Evolutionary conservation across 2,888 invertebrate species (phyloP), one percentile per base, ranked within the genome.

Genomic region (Prenolepis imparis): DNA sequence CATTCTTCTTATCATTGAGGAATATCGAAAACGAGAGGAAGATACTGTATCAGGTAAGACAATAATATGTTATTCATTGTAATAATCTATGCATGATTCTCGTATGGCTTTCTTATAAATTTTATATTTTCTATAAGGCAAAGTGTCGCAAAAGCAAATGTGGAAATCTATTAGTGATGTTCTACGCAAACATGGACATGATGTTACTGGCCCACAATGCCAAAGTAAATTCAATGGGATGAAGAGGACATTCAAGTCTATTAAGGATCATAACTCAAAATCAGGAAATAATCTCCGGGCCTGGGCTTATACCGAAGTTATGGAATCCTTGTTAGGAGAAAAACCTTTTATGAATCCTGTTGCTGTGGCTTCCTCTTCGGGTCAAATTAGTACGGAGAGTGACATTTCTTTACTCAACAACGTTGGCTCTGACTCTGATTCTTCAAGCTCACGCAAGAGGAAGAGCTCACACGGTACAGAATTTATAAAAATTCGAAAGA

Each of bases 241-340:
- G 68, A 84, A 84, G 55, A 84, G 55, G n/a, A 84, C 84, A 12
- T 84, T 61, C 15, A 74, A 75, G 64, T 63, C 57, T 11, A 74
- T 84, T 9, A 82, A 75, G 70, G 57, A 84, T 24, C 82, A 82
- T 15, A 82, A 70, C 63, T 39, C 61, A 3, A 84, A 82, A 24
- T 84, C 70, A 18, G 82, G 82, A 28, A 74, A 75, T 82, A 44
- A 32, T 67, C 63, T 2, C n/a, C n/a, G n/a, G n/a, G n/a, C n/a
- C n/a, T 84, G 82, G 82, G 73, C 59, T 21, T 84, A 84, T 18
- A 77, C 52, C 66, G 57, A 80, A 18, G 28, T 73, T n/a, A 72
- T 80, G 57, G 84, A 84, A 41, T 48, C 59, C 15, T 61, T 84
- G n/a, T 66, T 81, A 32, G 21, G 44, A 8, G 72, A 68, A 24